phyloP scores from a whole-genome alignment of 2,797 vertebrate species.

The Mallotus villosus region DNA sequence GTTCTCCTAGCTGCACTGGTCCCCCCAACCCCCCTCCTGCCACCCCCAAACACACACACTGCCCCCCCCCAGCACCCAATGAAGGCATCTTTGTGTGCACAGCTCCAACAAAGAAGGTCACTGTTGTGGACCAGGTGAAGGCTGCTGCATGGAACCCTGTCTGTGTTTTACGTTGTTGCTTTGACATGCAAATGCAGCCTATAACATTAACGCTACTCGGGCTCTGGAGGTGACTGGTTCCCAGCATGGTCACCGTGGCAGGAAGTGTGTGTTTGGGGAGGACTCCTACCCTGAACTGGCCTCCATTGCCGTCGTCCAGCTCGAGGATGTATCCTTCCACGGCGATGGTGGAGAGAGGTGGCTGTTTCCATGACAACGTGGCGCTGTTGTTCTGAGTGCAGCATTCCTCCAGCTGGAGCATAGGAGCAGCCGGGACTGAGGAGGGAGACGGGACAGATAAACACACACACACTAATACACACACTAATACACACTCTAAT shows the following conservation, averaged over 20 bases:
- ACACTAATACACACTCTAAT: neutral
- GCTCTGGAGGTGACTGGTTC: neutral
- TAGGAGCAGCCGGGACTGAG: conserved; percentile 92
- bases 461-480: neutral
- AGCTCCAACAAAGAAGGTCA: neutral
- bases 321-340: conserved; percentile 98
- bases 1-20: conserved; percentile 25
- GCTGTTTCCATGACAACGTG: conserved; percentile 98
- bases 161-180: neutral
- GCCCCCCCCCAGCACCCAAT: conserved; percentile 27
- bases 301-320: conserved; percentile 92
- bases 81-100: conserved; percentile 44
- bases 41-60: conserved; percentile 2
- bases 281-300: conserved; percentile 89
- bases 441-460: conserved; percentile 69
- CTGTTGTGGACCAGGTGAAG: conserved; percentile 37
- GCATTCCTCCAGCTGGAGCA: conserved; percentile 96
- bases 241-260: neutral
- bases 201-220: neutral
- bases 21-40: conserved; percentile 24
- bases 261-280: neutral
- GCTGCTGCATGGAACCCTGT: neutral
- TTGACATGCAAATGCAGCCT: neutral
- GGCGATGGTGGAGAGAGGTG: conserved; percentile 89
- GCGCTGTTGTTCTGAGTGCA: conserved; percentile 97